A percentile compares a stretch with the other conserved stretches of the same genome.
These are phyloP conservation scores for Drosophila littoralis DNA, from an alignment of 1,140 invertebrate species.

Conservation along the genomic window DNA sequence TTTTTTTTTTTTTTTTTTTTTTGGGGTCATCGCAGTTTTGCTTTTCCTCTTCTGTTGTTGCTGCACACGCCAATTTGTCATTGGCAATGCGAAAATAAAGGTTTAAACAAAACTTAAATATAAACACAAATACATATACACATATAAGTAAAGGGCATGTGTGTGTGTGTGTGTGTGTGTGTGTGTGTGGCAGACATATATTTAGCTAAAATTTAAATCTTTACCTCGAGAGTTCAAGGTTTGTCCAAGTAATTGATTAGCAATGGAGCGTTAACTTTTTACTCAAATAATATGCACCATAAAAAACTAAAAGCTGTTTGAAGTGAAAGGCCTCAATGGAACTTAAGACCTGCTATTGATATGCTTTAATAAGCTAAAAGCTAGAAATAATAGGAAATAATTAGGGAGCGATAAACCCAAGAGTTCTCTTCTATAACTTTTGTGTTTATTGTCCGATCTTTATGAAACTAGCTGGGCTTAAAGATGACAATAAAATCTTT, in stretches of 20 bases:
- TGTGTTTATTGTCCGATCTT: no score
- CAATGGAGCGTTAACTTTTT: constrained; percentile 25
- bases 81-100: constrained; percentile 30
- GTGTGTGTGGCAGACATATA: not conserved
- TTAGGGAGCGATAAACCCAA: no score
- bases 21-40: constrained; percentile 33
- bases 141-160: not conserved
- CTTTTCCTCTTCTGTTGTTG: constrained; percentile 21
- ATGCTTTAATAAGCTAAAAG: not conserved
- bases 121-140: not conserved
- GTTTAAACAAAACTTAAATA: not conserved
- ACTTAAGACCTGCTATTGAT: not conserved
- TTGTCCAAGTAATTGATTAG: constrained; percentile 46
- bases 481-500: no score
- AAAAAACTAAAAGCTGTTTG: not conserved
- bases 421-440: no score
- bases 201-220: constrained; percentile 1
- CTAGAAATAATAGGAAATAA: not conserved
- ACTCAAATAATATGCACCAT: constrained; percentile 14
- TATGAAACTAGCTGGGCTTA: no score
- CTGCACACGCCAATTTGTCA: constrained; percentile 52
- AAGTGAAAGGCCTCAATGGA: not conserved
- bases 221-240: constrained; percentile 41
- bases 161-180: not conserved
- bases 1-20: constrained; percentile 32